phyloP scores from a whole-genome alignment of 2,888 invertebrate species.

The Syrphus vitripennis region DNA sequence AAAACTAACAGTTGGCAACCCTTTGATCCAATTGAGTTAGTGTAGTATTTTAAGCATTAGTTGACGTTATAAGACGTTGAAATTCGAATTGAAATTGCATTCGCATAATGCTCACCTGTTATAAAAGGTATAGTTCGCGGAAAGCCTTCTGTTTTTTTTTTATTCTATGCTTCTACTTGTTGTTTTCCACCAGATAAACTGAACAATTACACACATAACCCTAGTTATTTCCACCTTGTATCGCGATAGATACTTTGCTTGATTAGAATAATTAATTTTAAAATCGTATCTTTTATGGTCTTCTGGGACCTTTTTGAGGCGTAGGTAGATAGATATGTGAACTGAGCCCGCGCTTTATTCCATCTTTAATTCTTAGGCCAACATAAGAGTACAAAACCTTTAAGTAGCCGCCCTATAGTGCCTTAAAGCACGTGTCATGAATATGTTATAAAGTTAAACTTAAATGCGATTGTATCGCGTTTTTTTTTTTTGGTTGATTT shows the following conservation, averaged over 20 bases:
- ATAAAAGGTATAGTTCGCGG: conserved; percentile 7
- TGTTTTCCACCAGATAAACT: conserved; percentile 43
- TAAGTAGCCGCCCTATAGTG: conserved; percentile 54
- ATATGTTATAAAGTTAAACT: conserved; percentile 40
- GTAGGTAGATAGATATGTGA: not conserved
- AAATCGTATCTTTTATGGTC: conserved; percentile 34
- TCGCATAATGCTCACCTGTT: not conserved
- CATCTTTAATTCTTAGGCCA: conserved; percentile 1
- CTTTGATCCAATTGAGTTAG: not conserved
- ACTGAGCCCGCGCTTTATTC: not conserved
- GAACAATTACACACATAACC: conserved; percentile 58
- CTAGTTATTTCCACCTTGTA: conserved; percentile 55
- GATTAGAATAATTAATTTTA: conserved; percentile 66
- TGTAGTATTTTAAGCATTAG: not conserved
- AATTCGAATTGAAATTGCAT: conserved; percentile 2
- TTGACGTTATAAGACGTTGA: not conserved
- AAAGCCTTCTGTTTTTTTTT: conserved; percentile 1
- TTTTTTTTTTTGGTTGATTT: conserved; percentile 1
- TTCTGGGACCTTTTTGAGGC: conserved; percentile 44
- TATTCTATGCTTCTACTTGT: conserved; percentile 20
- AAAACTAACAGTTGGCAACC: not conserved
- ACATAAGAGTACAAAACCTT: conserved; percentile 40
- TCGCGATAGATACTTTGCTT: conserved; percentile 55
- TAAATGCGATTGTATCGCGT: conserved; percentile 33
- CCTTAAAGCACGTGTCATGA: conserved; percentile 46